These are phyloP conservation scores for Aplysina aerophoba DNA, from an alignment of 37 sponge, comb jelly and placozoan species.

Conservation along the genomic window DNA sequence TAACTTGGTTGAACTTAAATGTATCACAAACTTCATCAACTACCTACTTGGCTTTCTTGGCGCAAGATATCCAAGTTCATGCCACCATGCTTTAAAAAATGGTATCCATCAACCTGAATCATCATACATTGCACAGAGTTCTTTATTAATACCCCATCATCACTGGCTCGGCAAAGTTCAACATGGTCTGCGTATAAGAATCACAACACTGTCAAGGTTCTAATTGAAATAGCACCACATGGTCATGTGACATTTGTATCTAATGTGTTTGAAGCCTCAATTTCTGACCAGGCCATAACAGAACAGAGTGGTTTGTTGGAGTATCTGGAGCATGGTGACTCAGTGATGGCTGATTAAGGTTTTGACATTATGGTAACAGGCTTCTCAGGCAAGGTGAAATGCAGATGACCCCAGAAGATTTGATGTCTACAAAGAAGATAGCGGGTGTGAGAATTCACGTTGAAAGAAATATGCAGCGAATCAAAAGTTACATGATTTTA, in stretches of 20 bases:
- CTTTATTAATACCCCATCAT: slow-evolving; percentile 8
- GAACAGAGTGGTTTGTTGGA: slow-evolving; percentile 29
- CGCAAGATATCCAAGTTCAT: slow-evolving; percentile 27
- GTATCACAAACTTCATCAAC: not conserved
- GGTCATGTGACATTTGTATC: slow-evolving; percentile 19
- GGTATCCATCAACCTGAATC: slow-evolving; percentile 41
- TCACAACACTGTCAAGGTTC: slow-evolving; percentile 16
- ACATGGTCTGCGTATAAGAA: slow-evolving; percentile 19
- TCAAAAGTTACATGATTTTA: not conserved
- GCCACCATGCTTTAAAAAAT: slow-evolving; percentile 22
- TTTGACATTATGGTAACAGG: slow-evolving; percentile 28
- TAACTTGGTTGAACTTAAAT: slow-evolving; percentile 12
- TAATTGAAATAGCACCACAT: slow-evolving; percentile 25
- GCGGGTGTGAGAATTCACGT: slow-evolving; percentile 31
- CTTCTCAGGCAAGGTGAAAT: not conserved
- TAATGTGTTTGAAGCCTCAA: slow-evolving; percentile 21
- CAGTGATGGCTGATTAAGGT: slow-evolving; percentile 19
- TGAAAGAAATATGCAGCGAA: slow-evolving; percentile 7
- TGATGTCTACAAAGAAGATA: slow-evolving; percentile 25
- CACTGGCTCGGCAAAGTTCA: not conserved
- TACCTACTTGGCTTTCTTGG: not conserved
- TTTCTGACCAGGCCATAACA: slow-evolving; percentile 21
- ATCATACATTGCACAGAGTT: slow-evolving; percentile 44
- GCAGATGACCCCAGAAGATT: slow-evolving; percentile 21
- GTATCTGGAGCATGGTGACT: slow-evolving; percentile 4